Evolutionary conservation across 2,797 vertebrate species (phyloP).

Genomic region (Chelmon rostratus): DNA sequence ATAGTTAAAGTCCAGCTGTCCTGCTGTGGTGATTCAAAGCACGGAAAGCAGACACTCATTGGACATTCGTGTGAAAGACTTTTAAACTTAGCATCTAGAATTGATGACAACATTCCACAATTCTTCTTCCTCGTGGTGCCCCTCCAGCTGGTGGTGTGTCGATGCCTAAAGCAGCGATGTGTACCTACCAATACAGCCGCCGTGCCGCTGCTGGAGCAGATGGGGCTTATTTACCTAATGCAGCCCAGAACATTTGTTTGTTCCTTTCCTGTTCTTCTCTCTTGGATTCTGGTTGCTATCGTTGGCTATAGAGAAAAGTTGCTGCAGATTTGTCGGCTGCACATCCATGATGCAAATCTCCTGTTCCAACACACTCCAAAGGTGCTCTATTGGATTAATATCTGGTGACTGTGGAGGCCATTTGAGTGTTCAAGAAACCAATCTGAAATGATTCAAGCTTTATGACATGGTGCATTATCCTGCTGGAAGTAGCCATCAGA

Average conservation of each 20-base stretch:
- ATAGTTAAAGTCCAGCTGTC: neutral
- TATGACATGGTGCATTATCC: conserved; percentile 38
- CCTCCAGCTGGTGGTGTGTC: neutral
- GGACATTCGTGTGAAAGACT: neutral
- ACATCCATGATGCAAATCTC: conserved; percentile 70
- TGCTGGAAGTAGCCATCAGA: conserved; percentile 68
- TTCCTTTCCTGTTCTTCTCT: neutral
- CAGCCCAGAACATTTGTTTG: neutral
- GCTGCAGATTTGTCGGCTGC: conserved; percentile 73
- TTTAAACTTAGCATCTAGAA: neutral
- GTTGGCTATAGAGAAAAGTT: conserved; percentile 28
- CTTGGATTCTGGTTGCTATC: neutral
- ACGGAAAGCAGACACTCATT: neutral
- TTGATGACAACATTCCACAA: neutral
- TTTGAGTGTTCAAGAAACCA: too few relatives aligned
- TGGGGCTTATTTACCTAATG: neutral
- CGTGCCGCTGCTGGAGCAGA: neutral
- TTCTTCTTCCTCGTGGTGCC: neutral
- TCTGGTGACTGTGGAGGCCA: conserved; percentile 60
- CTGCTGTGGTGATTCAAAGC: neutral
- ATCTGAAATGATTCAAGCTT: conserved; percentile 16
- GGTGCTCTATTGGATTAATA: conserved; percentile 46
- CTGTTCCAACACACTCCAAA: conserved; percentile 62
- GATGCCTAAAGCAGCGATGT: neutral
- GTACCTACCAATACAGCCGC: neutral